A percentile compares a stretch with the other conserved stretches of the same genome.
These are phyloP conservation scores for Mactromeris polynyma DNA, from an alignment of 2,888 invertebrate genomes.

Conservation along the genomic window DNA sequence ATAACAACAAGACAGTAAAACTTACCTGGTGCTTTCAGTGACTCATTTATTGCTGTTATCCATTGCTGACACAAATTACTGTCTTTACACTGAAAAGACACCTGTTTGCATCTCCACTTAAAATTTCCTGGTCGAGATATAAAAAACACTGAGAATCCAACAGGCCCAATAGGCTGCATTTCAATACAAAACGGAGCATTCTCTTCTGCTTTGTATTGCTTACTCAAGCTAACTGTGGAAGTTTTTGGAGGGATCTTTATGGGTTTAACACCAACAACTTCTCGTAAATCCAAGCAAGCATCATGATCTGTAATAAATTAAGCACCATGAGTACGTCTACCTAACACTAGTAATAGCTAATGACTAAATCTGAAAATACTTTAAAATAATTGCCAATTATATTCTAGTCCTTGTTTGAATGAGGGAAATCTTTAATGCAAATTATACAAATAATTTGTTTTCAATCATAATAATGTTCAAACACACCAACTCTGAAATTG, in stretches of 20 bases:
- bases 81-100: constrained; percentile 82
- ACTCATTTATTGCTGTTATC: constrained; percentile 83
- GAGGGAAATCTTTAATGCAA: neutral
- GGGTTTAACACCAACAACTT: constrained; percentile 69
- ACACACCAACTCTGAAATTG: neutral
- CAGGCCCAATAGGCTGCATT: constrained; percentile 77
- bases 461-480: neutral
- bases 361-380: neutral
- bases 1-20: neutral
- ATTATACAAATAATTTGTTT: neutral
- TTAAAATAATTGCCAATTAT: neutral
- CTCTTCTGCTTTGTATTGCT: constrained; percentile 65
- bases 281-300: constrained; percentile 63
- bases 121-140: constrained; percentile 78
- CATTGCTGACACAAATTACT: constrained; percentile 84
- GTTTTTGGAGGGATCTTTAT: constrained; percentile 66
- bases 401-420: neutral
- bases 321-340: neutral
- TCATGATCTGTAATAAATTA: constrained; percentile 51
- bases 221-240: constrained; percentile 52
- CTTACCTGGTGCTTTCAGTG: constrained; percentile 83
- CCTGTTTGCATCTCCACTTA: constrained; percentile 82
- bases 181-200: constrained; percentile 76
- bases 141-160: constrained; percentile 80
- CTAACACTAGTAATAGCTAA: neutral